Conservation (phyloP, 2,888 invertebrate genomes). For the Empis livida region DNA sequence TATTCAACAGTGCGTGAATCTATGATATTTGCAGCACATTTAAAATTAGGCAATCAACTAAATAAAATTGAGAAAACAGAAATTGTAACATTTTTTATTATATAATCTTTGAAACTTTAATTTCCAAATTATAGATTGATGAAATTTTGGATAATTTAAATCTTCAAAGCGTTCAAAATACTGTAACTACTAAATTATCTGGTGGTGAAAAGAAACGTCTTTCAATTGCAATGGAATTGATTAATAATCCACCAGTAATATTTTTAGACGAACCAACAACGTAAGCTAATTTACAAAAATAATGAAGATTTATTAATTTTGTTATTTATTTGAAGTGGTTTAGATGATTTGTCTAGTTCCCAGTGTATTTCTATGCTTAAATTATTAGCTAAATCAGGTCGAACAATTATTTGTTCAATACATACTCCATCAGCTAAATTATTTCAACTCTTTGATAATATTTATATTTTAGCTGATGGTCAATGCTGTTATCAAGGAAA, state of each 20-base stretch:
- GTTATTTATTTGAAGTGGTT: constrained; percentile 47
- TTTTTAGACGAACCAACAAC: constrained; percentile 95
- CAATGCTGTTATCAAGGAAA: constrained; percentile 83
- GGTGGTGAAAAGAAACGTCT: constrained; percentile 88
- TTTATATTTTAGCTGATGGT: constrained; percentile 79
- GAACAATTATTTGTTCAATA: constrained; percentile 87
- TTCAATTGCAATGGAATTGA: constrained; percentile 84
- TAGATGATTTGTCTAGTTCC: constrained; percentile 81
- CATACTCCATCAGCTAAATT: constrained; percentile 93
- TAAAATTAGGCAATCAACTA: constrained; percentile 65
- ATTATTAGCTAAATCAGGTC: constrained; percentile 67
- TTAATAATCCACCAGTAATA: constrained; percentile 86
- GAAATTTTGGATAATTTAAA: constrained; percentile 76
- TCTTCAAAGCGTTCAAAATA: constrained; percentile 57
- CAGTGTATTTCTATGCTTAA: constrained; percentile 81
- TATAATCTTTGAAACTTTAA: neutral
- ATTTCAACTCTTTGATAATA: constrained; percentile 82
- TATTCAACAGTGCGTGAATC: constrained; percentile 78
- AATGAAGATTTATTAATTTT: neutral
- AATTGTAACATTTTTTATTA: constrained; percentile 44
- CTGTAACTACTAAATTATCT: constrained; percentile 60
- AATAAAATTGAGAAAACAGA: constrained; percentile 49
- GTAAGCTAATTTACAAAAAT: constrained; percentile 43
- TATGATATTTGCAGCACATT: constrained; percentile 77
- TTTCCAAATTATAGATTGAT: constrained; percentile 49